Conservation (phyloP, 2,888 invertebrate genomes). For the Aelia acuminata region DNA sequence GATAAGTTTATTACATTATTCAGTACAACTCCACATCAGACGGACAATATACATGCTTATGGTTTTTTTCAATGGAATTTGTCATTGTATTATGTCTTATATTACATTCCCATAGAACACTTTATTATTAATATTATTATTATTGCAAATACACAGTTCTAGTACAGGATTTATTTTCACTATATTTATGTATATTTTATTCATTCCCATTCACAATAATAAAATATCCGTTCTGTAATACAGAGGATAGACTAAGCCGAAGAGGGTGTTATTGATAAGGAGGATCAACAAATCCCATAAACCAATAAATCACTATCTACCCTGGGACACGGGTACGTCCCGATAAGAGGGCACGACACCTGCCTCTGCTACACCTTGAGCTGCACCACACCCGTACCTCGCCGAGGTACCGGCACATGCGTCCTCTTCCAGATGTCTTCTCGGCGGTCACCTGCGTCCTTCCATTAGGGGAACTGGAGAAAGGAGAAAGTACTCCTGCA, state of each 20-base stretch:
- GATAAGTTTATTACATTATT: no score
- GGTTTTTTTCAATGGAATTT: no score
- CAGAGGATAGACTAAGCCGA: background rate
- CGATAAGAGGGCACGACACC: background rate
- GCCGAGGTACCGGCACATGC: background rate
- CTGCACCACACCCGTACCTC: background rate
- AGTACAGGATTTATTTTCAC: no score
- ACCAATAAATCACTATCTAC: constrained; percentile 23
- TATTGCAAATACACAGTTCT: no score
- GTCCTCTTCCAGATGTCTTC: constrained; percentile 1
- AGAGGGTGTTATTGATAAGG: background rate
- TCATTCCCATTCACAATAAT: background rate
- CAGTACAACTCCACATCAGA: no score
- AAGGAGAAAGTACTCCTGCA: background rate
- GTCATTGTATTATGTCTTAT: no score
- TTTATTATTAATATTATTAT: no score
- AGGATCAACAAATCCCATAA: constrained; percentile 32
- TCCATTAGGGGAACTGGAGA: background rate
- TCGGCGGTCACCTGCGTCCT: background rate
- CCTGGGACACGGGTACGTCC: background rate
- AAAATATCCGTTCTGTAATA: background rate
- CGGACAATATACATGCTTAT: no score
- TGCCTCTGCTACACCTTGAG: constrained; percentile 14
- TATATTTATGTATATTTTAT: background rate
- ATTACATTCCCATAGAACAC: no score